A percentile compares a stretch with the other conserved stretches of the same genome.
phyloP scores from a whole-genome alignment of 2,888 invertebrate species.

The Bellardia pandia region DNA sequence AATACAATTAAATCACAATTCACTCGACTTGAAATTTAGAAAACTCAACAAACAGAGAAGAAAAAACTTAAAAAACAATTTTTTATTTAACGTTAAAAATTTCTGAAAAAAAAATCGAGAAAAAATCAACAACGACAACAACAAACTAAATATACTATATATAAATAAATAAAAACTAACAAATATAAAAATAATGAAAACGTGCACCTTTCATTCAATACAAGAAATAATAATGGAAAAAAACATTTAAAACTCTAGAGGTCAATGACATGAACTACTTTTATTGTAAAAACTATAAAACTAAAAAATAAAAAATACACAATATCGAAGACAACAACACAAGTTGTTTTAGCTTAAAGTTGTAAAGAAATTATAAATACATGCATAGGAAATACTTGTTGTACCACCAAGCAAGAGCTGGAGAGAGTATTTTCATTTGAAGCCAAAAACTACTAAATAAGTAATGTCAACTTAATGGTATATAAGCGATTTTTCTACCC shows the following conservation, averaged over 20 bases:
- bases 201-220: constrained; percentile 69
- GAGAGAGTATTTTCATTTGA: constrained; percentile 59
- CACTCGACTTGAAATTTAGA: constrained; percentile 3
- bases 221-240: constrained; percentile 13
- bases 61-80: neutral
- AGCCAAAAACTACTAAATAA: constrained; percentile 17
- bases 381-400: constrained; percentile 50
- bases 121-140: constrained; percentile 40
- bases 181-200: constrained; percentile 57
- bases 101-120: constrained; percentile 19
- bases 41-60: constrained; percentile 20
- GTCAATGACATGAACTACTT: constrained; percentile 74
- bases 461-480: constrained; percentile 32
- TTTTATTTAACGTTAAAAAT: constrained; percentile 17
- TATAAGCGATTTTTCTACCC: neutral
- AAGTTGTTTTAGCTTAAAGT: constrained; percentile 48
- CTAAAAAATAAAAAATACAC: constrained; percentile 18
- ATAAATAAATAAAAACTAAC: constrained; percentile 17
- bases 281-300: constrained; percentile 54
- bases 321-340: constrained; percentile 53
- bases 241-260: constrained; percentile 50
- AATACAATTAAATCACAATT: constrained; percentile 30
- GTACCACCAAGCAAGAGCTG: constrained; percentile 15
- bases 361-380: constrained; percentile 59
- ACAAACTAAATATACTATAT: constrained; percentile 11